Percentiles rank a stretch among this genome's conserved stretches.
phyloP scores from a whole-genome alignment of 2,113 vertebrate species.

The Verasper variegatus region DNA sequence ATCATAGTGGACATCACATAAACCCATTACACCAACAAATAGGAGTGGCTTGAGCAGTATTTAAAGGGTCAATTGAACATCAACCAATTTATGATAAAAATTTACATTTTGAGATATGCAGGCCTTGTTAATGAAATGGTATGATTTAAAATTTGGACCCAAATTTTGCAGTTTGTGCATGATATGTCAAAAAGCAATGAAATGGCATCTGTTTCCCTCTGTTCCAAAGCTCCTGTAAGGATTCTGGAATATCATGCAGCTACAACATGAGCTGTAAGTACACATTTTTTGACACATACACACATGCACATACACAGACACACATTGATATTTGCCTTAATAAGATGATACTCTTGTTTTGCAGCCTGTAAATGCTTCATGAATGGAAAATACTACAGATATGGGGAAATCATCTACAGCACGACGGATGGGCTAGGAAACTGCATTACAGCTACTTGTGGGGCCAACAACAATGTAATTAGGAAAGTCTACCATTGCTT shows the following conservation, averaged over 20 bases:
- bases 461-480: constrained; percentile 78
- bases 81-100: too few relatives aligned
- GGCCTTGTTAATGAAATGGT: too few relatives aligned
- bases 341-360: background rate
- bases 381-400: constrained; percentile 77
- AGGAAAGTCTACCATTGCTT: constrained; percentile 73
- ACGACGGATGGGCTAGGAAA: constrained; percentile 88
- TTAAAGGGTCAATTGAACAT: too few relatives aligned
- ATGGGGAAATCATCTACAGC: constrained; percentile 84
- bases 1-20: too few relatives aligned
- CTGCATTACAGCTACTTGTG: constrained; percentile 87
- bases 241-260: constrained; percentile 63
- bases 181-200: background rate
- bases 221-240: constrained; percentile 75
- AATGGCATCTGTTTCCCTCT: constrained; percentile 2
- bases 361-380: constrained; percentile 87
- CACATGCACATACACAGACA: background rate
- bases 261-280: constrained; percentile 72
- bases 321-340: background rate
- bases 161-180: background rate
- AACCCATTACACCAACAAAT: too few relatives aligned
- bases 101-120: too few relatives aligned
- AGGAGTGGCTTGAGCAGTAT: too few relatives aligned
- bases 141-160: background rate
- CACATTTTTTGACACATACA: background rate